A percentile compares a stretch with the other conserved stretches of the same genome.
phyloP scores from a whole-genome alignment of 2,113 vertebrate genomes.

The Physeter macrocephalus region DNA sequence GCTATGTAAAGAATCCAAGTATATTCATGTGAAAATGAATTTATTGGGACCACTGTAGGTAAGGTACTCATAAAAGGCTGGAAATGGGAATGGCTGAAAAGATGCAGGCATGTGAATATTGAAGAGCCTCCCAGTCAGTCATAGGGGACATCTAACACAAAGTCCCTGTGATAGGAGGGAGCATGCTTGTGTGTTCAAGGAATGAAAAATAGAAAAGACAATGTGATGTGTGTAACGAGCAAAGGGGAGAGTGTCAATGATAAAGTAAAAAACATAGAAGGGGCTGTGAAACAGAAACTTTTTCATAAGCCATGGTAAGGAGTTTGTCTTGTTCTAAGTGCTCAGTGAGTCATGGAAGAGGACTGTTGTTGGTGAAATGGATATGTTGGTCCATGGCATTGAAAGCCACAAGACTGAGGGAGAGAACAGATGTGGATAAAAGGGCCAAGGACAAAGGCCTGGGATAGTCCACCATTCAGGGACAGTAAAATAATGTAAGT shows the following conservation, averaged over 20 bases:
- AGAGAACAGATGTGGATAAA: not conserved
- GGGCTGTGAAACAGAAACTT: not conserved
- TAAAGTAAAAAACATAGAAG: not conserved
- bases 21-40: not conserved
- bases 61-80: not conserved
- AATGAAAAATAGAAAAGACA: not conserved
- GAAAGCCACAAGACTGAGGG: not conserved
- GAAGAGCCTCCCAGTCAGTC: not conserved
- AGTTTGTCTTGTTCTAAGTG: not conserved
- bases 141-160: not conserved
- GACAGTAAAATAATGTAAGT: not conserved
- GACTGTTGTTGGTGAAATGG: accelerated
- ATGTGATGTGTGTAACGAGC: not conserved
- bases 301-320: not conserved
- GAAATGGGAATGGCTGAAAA: not conserved
- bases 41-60: not conserved
- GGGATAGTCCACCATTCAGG: not conserved
- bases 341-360: not conserved
- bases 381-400: not conserved
- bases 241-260: not conserved
- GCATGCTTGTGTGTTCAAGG: not conserved
- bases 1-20: not conserved
- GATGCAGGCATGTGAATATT: not conserved
- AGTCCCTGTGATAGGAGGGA: not conserved
- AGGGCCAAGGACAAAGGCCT: not conserved